Percentiles rank a stretch among this genome's conserved stretches.
These are phyloP conservation scores for Glyphotaelius pellucidus DNA, from an alignment of 2,888 invertebrate species.

Conservation along the genomic window DNA sequence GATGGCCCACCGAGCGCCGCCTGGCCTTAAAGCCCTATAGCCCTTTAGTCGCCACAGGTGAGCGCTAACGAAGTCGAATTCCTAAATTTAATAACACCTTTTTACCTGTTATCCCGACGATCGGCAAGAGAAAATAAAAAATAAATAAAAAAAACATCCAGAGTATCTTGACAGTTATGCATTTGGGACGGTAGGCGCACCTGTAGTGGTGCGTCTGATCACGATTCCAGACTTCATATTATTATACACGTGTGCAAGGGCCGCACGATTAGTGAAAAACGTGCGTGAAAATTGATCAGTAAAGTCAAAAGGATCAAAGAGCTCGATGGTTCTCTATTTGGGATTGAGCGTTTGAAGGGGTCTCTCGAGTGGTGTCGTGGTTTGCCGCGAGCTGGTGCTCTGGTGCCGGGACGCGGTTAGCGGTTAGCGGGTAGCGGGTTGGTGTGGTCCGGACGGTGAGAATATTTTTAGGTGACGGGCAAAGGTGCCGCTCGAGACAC, in stretches of 20 bases:
- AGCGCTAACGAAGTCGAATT: conserved; percentile 64
- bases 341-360: neutral
- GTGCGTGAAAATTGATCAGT: neutral
- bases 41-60: conserved; percentile 24
- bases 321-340: neutral
- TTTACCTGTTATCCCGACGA: conserved; percentile 66
- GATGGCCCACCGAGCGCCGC: neutral
- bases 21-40: neutral
- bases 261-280: conserved; percentile 4
- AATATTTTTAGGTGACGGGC: conserved; percentile 58
- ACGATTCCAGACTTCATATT: neutral
- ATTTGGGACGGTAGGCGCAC: conserved; percentile 16
- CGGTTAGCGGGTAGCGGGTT: neutral
- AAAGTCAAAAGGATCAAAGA: conserved; percentile 30
- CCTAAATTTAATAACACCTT: conserved; percentile 66
- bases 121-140: conserved; percentile 51
- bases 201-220: conserved; percentile 22
- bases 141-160: conserved; percentile 49
- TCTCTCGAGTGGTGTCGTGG: neutral
- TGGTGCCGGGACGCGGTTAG: neutral
- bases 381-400: neutral
- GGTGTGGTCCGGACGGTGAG: conserved; percentile 54
- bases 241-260: conserved; percentile 20
- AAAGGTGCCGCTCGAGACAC: conserved; percentile 59
- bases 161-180: conserved; percentile 61